A percentile compares a stretch with the other conserved stretches of the same genome.
Evolutionary conservation across 2,797 vertebrate genomes (phyloP).

Genomic region (Enteromius treurensis): DNA sequence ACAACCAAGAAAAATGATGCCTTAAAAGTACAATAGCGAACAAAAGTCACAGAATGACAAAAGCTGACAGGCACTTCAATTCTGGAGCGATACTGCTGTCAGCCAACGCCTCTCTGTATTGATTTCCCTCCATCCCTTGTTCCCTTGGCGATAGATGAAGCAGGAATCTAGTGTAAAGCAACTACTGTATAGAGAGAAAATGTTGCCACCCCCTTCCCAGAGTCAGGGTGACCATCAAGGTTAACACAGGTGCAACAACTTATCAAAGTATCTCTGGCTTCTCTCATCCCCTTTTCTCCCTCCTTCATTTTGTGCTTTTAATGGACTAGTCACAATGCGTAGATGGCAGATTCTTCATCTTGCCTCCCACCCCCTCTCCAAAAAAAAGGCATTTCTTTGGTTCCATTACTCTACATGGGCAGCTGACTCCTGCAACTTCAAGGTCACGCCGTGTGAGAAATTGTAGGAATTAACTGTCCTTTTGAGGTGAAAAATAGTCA

Average conservation of each 20-base stretch:
- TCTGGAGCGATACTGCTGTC: constrained; percentile 91
- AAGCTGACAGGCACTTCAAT: constrained; percentile 93
- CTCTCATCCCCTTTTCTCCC: constrained; percentile 73
- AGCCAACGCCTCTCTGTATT: constrained; percentile 86
- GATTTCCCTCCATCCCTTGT: constrained; percentile 82
- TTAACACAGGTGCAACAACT: constrained; percentile 93
- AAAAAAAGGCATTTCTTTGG: constrained; percentile 35
- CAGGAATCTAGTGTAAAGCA: constrained; percentile 57
- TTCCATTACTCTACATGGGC: constrained; percentile 66
- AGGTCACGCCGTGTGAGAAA: constrained; percentile 77
- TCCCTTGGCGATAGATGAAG: constrained; percentile 50
- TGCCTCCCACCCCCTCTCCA: constrained; percentile 58
- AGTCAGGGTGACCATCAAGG: constrained; percentile 89
- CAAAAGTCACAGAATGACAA: constrained; percentile 96
- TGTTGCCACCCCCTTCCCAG: constrained; percentile 51
- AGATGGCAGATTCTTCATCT: constrained; percentile 77
- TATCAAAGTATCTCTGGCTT: constrained; percentile 88
- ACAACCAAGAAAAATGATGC: constrained; percentile 90
- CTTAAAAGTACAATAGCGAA: constrained; percentile 93
- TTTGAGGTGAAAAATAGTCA: constrained; percentile 76
- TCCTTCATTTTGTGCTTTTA: constrained; percentile 78
- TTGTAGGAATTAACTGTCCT: constrained; percentile 71
- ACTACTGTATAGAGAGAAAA: constrained; percentile 59
- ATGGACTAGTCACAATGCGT: constrained; percentile 85
- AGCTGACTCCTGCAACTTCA: constrained; percentile 67